Percentiles rank a stretch among this genome's conserved stretches.
Conservation (phyloP, 2,113 vertebrate genomes). For the Corythoichthys haematopterus region DNA sequence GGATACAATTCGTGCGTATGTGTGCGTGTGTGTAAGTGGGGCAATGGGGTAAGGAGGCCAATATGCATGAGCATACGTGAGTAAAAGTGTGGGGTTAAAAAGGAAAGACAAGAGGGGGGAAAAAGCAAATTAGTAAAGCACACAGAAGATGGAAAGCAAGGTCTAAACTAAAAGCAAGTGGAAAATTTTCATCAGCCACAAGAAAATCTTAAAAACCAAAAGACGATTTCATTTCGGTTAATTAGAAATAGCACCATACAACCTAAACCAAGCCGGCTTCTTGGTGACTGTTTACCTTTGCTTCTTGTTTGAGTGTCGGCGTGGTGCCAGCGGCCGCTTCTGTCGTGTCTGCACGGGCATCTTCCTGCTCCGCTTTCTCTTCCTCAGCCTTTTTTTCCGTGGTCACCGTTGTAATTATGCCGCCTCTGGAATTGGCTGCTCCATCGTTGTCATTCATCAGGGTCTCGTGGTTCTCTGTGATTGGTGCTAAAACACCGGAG, state of each 20-base stretch:
- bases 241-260: neutral
- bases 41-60: slow-evolving; percentile 43
- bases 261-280: neutral
- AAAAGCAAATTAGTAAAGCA: slow-evolving; percentile 89
- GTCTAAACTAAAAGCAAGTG: slow-evolving; percentile 56
- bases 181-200: slow-evolving; percentile 40
- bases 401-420: slow-evolving; percentile 88
- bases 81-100: slow-evolving; percentile 82
- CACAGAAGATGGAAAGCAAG: slow-evolving; percentile 59
- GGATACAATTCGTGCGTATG: slow-evolving; percentile 50
- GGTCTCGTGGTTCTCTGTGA: slow-evolving; percentile 90
- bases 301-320: slow-evolving; percentile 72
- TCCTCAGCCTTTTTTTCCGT: slow-evolving; percentile 90
- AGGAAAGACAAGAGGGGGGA: slow-evolving; percentile 80
- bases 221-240: slow-evolving; percentile 24
- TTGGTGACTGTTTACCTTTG: slow-evolving; percentile 78
- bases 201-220: slow-evolving; percentile 19
- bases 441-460: slow-evolving; percentile 87
- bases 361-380: slow-evolving; percentile 76
- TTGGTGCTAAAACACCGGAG: slow-evolving; percentile 76
- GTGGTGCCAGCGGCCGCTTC: slow-evolving; percentile 69
- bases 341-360: slow-evolving; percentile 61
- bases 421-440: slow-evolving; percentile 81
- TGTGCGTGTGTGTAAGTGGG: slow-evolving; percentile 39
- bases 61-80: slow-evolving; percentile 66